Base-by-base conservation (phyloP, 2,113 vertebrate species). In the Varanus komodoensis region DNA sequence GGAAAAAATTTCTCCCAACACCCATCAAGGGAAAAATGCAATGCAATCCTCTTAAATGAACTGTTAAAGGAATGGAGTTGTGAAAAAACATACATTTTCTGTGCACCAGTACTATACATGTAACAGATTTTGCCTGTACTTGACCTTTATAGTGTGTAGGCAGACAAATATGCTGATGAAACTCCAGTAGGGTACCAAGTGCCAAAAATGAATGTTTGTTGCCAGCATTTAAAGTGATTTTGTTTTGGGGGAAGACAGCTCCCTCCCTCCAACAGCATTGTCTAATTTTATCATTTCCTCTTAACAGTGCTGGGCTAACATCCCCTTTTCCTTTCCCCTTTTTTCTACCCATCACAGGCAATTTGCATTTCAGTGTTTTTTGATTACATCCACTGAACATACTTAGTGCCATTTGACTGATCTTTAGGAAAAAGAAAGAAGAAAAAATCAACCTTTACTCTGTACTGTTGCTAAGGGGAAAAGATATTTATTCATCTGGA, bases 391-490 rank as follows among this genome's bases (percentile, higher is more conserved):
- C 95, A 95, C 94, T 7, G 88, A 91, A 94, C 95, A 86, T 96
- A 96, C 97, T 95, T 96, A 96, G 96, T 97, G 96, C 95, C 50
- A 27, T 96, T 97, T 96, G 96, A 97, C 95, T 96, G 79, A 74
- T 93, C 93, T 93, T 75, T 95, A 94, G 95, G 96, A 94, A 86
- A 88, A 95, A 89, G 86, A 14, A 71, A 44, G 12, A 64, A 82
- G n/a, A 44, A 14, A 71, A 44, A 82, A 64, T 86, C 90, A 84
- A 87, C 90, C 89, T 96, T 71, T 77, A 94, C 95, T 95, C 94
- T 92, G 92, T 90, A 90, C 93, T 92, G 92, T 92, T 95, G 95
- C 95, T 95, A 93, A 95, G 93, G 86, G 6, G 57, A 38, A 92
- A 86, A 93, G 92, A 94, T 94, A 94, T 95, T 89, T 96, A 92